Percentiles rank a stretch among this genome's conserved stretches.
Evolutionary conservation across 1,140 invertebrate genomes (phyloP).

Genomic region (Papilio glaucus): DNA sequence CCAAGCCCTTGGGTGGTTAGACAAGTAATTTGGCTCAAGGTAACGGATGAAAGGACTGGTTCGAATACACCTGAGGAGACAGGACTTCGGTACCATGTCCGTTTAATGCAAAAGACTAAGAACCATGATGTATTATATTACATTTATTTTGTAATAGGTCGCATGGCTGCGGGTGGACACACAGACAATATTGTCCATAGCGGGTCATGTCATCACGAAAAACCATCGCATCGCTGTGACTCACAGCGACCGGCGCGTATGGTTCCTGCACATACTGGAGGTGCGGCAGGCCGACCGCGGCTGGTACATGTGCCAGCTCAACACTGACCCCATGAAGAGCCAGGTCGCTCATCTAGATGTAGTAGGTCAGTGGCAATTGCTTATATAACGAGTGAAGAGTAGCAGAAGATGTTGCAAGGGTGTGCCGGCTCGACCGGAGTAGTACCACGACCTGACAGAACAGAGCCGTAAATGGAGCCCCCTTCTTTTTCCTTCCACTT

Average conservation of each 20-base stretch:
- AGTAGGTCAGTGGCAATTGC: slow-evolving; percentile 87
- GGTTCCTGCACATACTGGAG: slow-evolving; percentile 93
- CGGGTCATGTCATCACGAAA: slow-evolving; percentile 94
- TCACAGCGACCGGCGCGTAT: slow-evolving; percentile 91
- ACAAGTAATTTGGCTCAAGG: too few species aligned
- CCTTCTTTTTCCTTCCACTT: too few species aligned
- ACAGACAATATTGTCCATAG: slow-evolving; percentile 95
- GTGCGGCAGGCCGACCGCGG: slow-evolving; percentile 91
- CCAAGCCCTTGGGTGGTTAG: too few species aligned
- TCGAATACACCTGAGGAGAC: too few species aligned
- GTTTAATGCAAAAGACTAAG: too few species aligned
- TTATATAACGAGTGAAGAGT: background rate
- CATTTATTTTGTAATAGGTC: slow-evolving; percentile 84
- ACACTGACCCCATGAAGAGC: slow-evolving; percentile 96
- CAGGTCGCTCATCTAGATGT: slow-evolving; percentile 94
- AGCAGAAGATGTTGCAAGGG: too few species aligned
- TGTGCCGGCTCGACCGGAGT: too few species aligned
- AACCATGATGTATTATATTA: background rate
- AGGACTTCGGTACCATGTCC: too few species aligned
- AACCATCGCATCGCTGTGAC: slow-evolving; percentile 93
- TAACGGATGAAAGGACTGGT: too few species aligned
- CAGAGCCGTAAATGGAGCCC: too few species aligned
- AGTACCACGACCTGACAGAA: too few species aligned
- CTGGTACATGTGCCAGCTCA: slow-evolving; percentile 95
- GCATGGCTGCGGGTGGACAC: slow-evolving; percentile 95